A percentile compares a stretch with the other conserved stretches of the same genome.
phyloP scores from a whole-genome alignment of 1,140 invertebrate species.

The Orchesella cincta region DNA sequence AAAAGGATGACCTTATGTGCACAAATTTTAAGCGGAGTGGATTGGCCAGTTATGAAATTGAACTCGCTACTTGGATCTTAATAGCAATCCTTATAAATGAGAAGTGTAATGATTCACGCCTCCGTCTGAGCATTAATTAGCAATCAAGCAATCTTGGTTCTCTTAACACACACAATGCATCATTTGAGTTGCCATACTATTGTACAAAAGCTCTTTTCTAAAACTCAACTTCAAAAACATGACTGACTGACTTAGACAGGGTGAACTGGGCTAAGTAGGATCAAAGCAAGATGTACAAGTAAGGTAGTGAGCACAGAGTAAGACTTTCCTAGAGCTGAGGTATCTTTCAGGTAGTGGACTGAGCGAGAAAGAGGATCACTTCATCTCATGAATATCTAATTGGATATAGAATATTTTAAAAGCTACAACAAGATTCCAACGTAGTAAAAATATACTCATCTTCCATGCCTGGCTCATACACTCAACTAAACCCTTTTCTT shows the following conservation, averaged over 20 bases:
- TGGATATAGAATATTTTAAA: conserved; percentile 34
- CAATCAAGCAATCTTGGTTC: conserved; percentile 1
- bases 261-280: background rate
- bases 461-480: background rate
- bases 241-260: background rate
- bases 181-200: background rate
- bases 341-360: background rate
- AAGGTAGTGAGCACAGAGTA: too few species aligned
- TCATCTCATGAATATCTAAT: conserved; percentile 42
- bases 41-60: too few species aligned
- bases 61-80: too few species aligned
- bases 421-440: background rate
- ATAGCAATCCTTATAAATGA: background rate
- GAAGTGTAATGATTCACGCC: conserved; percentile 22
- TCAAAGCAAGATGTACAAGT: background rate
- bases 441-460: background rate
- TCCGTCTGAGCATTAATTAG: conserved; percentile 24
- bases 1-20: background rate
- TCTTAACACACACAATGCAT: background rate
- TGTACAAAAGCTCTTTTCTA: background rate
- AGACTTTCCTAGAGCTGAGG: too few species aligned
- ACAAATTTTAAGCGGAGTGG: background rate
- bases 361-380: conserved; percentile 21
- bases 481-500: background rate
- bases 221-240: background rate